Base-by-base conservation (phyloP, 2,888 invertebrate species). In the Celastrina argiolus region DNA sequence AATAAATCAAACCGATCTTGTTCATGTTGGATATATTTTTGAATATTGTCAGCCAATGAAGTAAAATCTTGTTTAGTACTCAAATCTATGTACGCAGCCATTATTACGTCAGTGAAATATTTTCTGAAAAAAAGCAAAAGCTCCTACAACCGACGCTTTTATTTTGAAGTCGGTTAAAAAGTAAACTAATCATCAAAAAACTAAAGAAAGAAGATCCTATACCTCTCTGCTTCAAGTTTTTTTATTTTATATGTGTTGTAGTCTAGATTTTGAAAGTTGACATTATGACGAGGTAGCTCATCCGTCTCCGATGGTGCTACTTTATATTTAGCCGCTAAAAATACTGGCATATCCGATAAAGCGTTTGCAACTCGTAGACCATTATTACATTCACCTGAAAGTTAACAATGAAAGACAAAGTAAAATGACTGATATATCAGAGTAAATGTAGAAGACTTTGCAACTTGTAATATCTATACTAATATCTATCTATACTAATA, bases 171-270 rank as follows among this genome's bases (percentile, higher is more conserved):
- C n/a, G n/a, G n/a, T n/a, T n/a, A n/a, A n/a, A n/a, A n/a, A n/a
- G n/a, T n/a, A n/a, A n/a, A n/a, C n/a, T n/a, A n/a, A n/a, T n/a
- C n/a, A n/a, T n/a, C n/a, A n/a, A n/a, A n/a, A n/a, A n/a, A n/a
- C n/a, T n/a, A n/a, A n/a, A n/a, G n/a, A n/a, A n/a, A n/a, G n/a
- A n/a, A n/a, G n/a, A n/a, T n/a, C n/a, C 2, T 31, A 16, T 63
- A 86, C 88, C 86, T 83, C 69, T 88, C 88, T 14, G 74, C 72
- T 22, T 79, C 77, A 6, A 88, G 70, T 70, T 88, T 88, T 31
- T 78, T 75, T 18, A 88, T 70, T 69, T 84, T 85, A 64, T 86
- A 83, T 45, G 83, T 78, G 0, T 72, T 66, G 34, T 77, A 78
- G 56, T 69, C 63, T 2, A 88, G 75, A 0, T 77, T 77, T 0